Conservation (phyloP, 2,888 invertebrate species). For the Trissolcus brochymenae region DNA sequence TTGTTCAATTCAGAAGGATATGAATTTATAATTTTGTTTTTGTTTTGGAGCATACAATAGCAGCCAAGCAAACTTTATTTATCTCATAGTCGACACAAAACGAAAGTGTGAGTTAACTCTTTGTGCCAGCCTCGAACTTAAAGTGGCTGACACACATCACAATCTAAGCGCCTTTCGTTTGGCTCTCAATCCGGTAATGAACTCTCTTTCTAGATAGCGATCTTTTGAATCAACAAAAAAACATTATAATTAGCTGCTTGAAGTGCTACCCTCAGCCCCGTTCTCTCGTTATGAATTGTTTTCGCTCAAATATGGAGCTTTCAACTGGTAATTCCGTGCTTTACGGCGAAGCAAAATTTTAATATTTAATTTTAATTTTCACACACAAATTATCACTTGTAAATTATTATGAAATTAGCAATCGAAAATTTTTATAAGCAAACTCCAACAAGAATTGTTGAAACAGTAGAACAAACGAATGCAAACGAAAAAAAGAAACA, state of each 20-base stretch:
- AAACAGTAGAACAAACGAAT: conserved; percentile 5
- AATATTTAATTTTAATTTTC: conserved; percentile 40
- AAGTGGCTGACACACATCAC: conserved; percentile 57
- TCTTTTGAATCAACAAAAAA: conserved; percentile 56
- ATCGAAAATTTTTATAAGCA: no score
- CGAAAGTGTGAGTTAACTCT: conserved; percentile 48
- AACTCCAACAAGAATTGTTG: no score
- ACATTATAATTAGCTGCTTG: conserved; percentile 58
- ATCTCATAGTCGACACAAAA: conserved; percentile 31
- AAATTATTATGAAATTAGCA: conserved; percentile 29
- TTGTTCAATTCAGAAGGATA: no score
- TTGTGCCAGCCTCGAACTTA: conserved; percentile 53
- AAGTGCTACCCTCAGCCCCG: conserved; percentile 35
- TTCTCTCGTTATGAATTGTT: conserved; percentile 43
- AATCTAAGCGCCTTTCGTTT: conserved; percentile 53
- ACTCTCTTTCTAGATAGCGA: conserved; percentile 56
- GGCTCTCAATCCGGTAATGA: conserved; percentile 55
- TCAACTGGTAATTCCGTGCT: conserved; percentile 39
- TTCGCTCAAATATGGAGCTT: conserved; percentile 50
- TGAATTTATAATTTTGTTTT: no score
- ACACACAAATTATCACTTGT: conserved; percentile 36
- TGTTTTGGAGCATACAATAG: conserved; percentile 23
- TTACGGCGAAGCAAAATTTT: conserved; percentile 43
- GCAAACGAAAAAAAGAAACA: conserved; percentile 2
- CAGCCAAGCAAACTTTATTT: conserved; percentile 41